Base-by-base conservation (phyloP, 2,113 vertebrate species). In the Empidonax traillii region DNA sequence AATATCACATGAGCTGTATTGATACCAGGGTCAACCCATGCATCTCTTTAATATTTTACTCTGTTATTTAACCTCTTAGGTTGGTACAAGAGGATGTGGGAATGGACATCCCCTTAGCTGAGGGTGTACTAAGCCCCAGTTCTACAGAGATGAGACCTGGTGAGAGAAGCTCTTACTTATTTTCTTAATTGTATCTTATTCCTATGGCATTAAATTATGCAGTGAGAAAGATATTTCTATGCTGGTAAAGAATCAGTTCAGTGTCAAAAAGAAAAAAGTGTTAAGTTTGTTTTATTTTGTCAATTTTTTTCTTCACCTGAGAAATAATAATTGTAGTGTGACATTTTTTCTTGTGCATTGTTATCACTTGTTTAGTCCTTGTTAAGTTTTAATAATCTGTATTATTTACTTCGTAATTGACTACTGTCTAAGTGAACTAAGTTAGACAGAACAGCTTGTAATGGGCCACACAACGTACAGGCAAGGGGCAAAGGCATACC, bases 101-200 rank as follows among this genome's bases (percentile, higher is more conserved):
- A 89, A 99, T 99, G 98, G 98, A 99, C 87, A 95, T 97, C 96
- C 73, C 97, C 61, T 97, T 97, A 93, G 97, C 98, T 86, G 98
- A 98, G 71, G 97, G 77, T 90, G 95, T 97, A 87, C 46, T 96
- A 83, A 98, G 91, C 87, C 94, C 97, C 19, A 95, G 92, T 69
- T 97, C 97, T 85, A 77, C 97, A 52, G 99, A 99, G 67, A 97
- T 98, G 97, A 98, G 98, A 97, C 99, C 98, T 30, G 99, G 99
- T 99, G 89, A 98, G 97, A 62, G 31, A 89, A 87, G 9, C 28
- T 33, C 53, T 79, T 86, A 44, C 37, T 97, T 8, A 35, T 96
- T 90, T 93, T 71, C 81, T 65, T 80, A 44, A 58, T 8, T 33
- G 8, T 61, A 10, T 86, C 52, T 90, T 78, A 46, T 35, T 74